Percentiles rank a stretch among this genome's conserved stretches.
Evolutionary conservation across 2,797 vertebrate species (phyloP).

Genomic region (Anisognathus igniventris): DNA sequence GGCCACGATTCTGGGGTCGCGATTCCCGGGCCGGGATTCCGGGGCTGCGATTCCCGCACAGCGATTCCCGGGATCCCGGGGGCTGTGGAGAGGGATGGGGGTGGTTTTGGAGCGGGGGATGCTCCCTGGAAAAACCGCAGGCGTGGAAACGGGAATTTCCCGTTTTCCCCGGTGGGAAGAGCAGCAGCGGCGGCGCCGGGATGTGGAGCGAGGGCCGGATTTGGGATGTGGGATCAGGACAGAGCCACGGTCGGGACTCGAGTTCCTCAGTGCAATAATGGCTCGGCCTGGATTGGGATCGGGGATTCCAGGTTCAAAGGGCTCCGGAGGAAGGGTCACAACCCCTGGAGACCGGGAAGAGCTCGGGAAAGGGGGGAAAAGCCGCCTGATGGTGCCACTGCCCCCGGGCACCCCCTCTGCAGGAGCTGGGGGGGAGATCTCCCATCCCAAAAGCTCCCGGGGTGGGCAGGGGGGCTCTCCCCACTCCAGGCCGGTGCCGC

Average conservation of each 20-base stretch:
- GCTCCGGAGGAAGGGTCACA: background rate
- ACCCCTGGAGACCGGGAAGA: background rate
- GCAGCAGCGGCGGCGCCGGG: background rate
- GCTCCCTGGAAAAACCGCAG: background rate
- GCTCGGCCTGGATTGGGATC: background rate
- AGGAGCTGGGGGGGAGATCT: background rate
- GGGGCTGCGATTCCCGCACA: too few relatives aligned
- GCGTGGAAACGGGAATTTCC: background rate
- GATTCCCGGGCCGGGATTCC: too few relatives aligned
- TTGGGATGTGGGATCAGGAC: background rate
- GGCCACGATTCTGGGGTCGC: too few relatives aligned
- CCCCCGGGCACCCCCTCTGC: background rate
- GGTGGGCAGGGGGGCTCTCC: background rate
- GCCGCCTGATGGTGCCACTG: rapidly evolving
- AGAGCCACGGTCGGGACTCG: background rate
- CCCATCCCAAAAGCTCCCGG: background rate
- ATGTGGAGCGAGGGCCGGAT: background rate
- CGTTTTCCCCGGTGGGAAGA: background rate
- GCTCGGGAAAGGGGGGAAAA: background rate
- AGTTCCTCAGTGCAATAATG: background rate
- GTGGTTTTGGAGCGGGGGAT: background rate
- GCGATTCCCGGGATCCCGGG: background rate
- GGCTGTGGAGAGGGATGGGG: background rate
- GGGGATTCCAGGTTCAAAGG: background rate
- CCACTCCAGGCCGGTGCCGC: background rate